Evolutionary conservation across 2,888 invertebrate species (phyloP).

Genomic region (Drosophila birchii): DNA sequence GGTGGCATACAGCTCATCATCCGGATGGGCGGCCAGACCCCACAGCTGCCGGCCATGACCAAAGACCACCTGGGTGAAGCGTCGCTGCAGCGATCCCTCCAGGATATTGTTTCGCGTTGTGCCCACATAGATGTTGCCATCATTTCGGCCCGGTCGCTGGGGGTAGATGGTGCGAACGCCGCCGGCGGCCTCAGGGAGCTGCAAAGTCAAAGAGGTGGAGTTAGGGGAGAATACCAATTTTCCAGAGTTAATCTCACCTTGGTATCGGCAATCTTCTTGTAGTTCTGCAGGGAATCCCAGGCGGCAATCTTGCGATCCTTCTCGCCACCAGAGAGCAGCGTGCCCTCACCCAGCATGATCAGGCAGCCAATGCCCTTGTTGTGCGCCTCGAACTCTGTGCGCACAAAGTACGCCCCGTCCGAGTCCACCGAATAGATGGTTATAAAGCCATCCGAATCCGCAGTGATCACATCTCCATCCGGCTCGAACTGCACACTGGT

Average conservation of each 20-base stretch:
- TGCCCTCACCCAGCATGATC: constrained; percentile 95
- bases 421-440: constrained; percentile 95
- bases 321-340: constrained; percentile 94
- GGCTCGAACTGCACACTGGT: constrained; percentile 95
- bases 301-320: constrained; percentile 95
- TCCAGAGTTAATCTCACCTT: constrained; percentile 86
- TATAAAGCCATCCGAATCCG: constrained; percentile 95
- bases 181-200: constrained; percentile 95
- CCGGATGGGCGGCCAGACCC: constrained; percentile 95
- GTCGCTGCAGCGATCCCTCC: constrained; percentile 94
- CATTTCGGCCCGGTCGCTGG: constrained; percentile 93
- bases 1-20: constrained; percentile 95
- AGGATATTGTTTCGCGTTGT: constrained; percentile 95
- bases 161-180: constrained; percentile 95
- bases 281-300: constrained; percentile 96
- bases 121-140: constrained; percentile 95
- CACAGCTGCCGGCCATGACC: constrained; percentile 95
- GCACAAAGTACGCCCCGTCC: constrained; percentile 94
- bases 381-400: constrained; percentile 95
- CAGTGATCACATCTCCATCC: constrained; percentile 96
- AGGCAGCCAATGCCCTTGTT: constrained; percentile 94
- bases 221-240: no score
- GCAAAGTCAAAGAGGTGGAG: background rate
- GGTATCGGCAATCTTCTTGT: constrained; percentile 94
- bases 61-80: constrained; percentile 94